Evolutionary conservation across 2,113 vertebrate genomes (phyloP).

Genomic region (Equus quagga): DNA sequence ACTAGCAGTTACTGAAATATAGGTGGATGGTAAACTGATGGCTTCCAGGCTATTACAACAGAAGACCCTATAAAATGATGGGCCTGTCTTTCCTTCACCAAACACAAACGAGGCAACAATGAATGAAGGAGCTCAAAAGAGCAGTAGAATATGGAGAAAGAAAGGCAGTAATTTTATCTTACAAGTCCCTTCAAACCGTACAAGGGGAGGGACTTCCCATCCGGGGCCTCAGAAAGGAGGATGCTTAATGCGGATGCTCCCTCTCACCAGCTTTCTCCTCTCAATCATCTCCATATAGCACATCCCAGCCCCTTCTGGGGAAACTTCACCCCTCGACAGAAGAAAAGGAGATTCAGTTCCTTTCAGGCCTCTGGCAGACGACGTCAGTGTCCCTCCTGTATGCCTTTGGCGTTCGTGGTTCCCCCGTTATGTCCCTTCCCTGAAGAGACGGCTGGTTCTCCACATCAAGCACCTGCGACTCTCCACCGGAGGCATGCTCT

Average conservation of each 20-base stretch:
- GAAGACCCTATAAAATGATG: neutral
- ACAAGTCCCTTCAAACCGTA: neutral
- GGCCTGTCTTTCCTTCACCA: neutral
- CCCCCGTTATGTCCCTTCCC: neutral
- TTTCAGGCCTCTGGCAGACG: neutral
- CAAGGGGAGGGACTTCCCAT: neutral
- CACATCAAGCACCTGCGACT: neutral
- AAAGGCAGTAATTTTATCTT: no score
- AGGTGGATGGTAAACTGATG: neutral
- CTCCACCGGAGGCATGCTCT: neutral
- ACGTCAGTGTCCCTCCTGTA: rapidly evolving
- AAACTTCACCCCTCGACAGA: neutral
- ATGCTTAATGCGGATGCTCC: neutral
- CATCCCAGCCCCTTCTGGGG: neutral
- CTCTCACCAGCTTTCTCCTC: neutral
- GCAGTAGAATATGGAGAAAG: neutral
- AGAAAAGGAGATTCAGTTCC: neutral
- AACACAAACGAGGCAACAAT: neutral
- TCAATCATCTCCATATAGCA: no score
- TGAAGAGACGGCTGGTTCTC: neutral
- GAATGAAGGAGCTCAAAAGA: neutral
- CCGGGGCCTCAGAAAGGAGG: neutral
- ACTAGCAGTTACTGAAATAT: neutral
- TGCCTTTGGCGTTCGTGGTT: neutral
- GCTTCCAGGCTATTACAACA: neutral